phyloP scores from a whole-genome alignment of 2,888 invertebrate species.

The Ophion ventricosus region DNA sequence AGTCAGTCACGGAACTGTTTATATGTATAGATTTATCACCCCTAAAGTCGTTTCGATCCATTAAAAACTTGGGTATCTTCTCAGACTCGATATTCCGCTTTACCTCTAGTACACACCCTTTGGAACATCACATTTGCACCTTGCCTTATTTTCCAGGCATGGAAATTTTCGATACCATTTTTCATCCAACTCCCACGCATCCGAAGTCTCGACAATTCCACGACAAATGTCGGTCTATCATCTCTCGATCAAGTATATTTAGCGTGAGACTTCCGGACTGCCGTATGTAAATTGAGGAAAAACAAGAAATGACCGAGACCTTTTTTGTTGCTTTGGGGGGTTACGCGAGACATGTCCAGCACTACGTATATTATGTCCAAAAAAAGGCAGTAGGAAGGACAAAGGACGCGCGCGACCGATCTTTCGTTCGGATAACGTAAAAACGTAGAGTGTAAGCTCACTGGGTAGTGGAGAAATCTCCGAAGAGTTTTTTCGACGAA shows the following conservation, averaged over 20 bases:
- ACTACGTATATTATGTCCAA: constrained; percentile 26
- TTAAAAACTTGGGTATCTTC: too few relatives aligned
- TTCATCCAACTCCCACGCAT: background rate
- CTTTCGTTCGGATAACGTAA: constrained; percentile 48
- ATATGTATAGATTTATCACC: too few relatives aligned
- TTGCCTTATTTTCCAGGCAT: background rate
- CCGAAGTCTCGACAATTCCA: background rate
- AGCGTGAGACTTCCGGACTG: constrained; percentile 46
- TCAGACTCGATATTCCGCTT: too few relatives aligned
- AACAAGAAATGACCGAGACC: constrained; percentile 17
- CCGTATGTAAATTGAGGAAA: constrained; percentile 39
- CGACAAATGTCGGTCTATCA: constrained; percentile 20
- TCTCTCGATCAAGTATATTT: constrained; percentile 21
- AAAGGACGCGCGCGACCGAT: constrained; percentile 57
- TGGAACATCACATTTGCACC: too few relatives aligned
- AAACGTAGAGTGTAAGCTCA: constrained; percentile 40
- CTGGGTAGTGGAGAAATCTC: constrained; percentile 35
- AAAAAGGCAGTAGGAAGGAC: constrained; percentile 28
- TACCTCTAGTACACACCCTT: too few relatives aligned
- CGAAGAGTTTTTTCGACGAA: constrained; percentile 35
- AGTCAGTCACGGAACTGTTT: too few relatives aligned
- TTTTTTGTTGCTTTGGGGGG: constrained; percentile 2
- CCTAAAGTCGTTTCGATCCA: too few relatives aligned
- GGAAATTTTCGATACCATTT: background rate
- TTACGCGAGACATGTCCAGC: constrained; percentile 16